Evolutionary conservation across 2,888 invertebrate genomes (phyloP).

Genomic region (Emesis russula): DNA sequence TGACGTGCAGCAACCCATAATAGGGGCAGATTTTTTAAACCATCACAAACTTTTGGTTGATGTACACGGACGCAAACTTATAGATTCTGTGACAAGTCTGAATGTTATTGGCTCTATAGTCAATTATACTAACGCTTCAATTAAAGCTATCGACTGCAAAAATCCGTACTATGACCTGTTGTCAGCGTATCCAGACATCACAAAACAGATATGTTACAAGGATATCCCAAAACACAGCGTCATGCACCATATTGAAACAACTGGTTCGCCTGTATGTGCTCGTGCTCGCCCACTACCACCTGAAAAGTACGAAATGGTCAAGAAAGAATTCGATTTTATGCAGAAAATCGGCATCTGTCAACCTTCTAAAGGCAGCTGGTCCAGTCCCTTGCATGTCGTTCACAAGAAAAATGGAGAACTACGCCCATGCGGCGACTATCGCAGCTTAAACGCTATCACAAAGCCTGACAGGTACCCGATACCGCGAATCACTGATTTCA

Average conservation of each 20-base stretch:
- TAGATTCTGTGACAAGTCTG: conserved; percentile 60
- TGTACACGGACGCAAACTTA: conserved; percentile 47
- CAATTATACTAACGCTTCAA: conserved; percentile 32
- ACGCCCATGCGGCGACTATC: conserved; percentile 78
- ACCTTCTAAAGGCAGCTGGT: conserved; percentile 91
- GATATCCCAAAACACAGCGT: too few species aligned
- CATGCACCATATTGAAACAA: too few species aligned
- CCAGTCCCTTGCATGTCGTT: conserved; percentile 85
- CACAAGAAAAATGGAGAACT: conserved; percentile 57
- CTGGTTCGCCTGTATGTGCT: too few species aligned
- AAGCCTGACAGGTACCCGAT: conserved; percentile 90
- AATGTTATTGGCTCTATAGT: conserved; percentile 82
- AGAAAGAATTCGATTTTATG: too few species aligned
- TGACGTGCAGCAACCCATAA: conserved; percentile 49
- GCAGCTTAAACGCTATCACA: conserved; percentile 91
- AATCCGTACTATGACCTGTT: conserved; percentile 49
- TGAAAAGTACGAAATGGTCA: too few species aligned
- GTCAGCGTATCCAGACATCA: conserved; percentile 51
- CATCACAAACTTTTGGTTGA: conserved; percentile 33
- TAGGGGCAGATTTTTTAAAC: conserved; percentile 65
- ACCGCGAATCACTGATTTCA: conserved; percentile 53
- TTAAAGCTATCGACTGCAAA: conserved; percentile 45
- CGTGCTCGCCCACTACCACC: too few species aligned
- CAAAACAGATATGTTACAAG: too few species aligned
- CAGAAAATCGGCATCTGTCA: conserved; percentile 54